Evolutionary conservation across 2,888 invertebrate genomes (phyloP), one percentile per base, ranked within the genome.

Genomic region (Drosophila rubida): DNA sequence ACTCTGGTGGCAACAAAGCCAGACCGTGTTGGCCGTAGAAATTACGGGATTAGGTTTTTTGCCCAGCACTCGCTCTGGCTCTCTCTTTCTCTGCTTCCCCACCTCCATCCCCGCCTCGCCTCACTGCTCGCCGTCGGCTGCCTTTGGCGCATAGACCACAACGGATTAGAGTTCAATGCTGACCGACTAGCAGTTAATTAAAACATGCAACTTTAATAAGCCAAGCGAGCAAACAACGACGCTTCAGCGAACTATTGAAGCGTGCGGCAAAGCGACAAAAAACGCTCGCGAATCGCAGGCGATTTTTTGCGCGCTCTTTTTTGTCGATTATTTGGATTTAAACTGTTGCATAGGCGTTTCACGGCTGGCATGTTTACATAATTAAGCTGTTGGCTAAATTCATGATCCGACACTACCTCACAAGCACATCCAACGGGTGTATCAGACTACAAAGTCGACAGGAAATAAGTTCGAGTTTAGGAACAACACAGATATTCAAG

Each of bases 21-120:
- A 35, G 48, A 14, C 41, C 44, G 50, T 87, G 88, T 88, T 88
- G 80, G 78, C 79, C 59, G 76, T 88, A 79, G 79, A 88, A 89
- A 88, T 88, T 88, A 88, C 78, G 72, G 84, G 87, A 88, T 88
- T 88, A 88, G 82, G 62, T 80, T 86, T 88, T 87, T 88, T 86
- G 59, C 69, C 60, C 49, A 22, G 41, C 48, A 41, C 60, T 22
- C 61, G 46, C 7, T 19, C 22, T 53, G 41, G 6, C 16, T 14
- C n/a, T 6, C 41, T 8, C 14, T 16, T n/a, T 16, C 22, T 16
- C 25, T 25, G 19, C 19, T 19, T 19, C 19, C 19, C 3, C 19
- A 19, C 19, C 3, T 19, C n/a, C n/a, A n/a, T n/a, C n/a, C 19
- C 19, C 19, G 19, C 19, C 19, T n/a, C 19, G 19, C 19, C n/a